A percentile compares a stretch with the other conserved stretches of the same genome.
Conservation (phyloP, 2,797 vertebrate genomes). For the Ptychadena robeensis region DNA sequence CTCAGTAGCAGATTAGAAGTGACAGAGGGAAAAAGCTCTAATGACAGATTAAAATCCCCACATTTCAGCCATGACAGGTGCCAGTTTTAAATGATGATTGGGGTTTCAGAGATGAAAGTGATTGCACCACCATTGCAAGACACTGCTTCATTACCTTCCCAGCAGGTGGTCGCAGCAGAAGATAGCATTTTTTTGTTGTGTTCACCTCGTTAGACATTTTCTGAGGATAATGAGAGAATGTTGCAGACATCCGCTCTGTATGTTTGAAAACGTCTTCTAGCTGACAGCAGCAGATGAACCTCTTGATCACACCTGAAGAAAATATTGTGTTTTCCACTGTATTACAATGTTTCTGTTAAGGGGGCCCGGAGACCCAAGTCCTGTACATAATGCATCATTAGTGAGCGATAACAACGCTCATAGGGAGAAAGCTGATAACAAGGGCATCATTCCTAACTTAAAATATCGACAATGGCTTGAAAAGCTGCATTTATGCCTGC, state of each 20-base stretch:
- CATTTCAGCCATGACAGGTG: conserved; percentile 77
- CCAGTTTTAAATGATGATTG: conserved; percentile 75
- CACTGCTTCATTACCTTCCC: conserved; percentile 77
- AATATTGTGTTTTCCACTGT: conserved; percentile 75
- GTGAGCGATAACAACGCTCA: background rate
- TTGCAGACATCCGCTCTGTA: conserved; percentile 78
- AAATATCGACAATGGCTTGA: background rate
- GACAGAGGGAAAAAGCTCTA: conserved; percentile 62
- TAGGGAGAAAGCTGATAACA: background rate
- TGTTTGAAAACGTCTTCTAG: conserved; percentile 81
- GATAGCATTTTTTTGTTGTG: conserved; percentile 73
- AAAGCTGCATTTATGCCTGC: background rate
- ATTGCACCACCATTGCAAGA: conserved; percentile 71
- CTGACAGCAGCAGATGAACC: conserved; percentile 78
- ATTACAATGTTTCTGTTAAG: conserved; percentile 43
- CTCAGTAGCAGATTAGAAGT: conserved; percentile 25
- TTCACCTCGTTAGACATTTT: conserved; percentile 73
- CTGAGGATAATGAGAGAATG: conserved; percentile 83
- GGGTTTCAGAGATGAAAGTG: conserved; percentile 80
- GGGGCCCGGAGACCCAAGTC: conserved; percentile 10
- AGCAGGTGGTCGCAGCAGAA: conserved; percentile 75
- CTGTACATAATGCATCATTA: conserved; percentile 45
- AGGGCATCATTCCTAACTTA: conserved; percentile 1
- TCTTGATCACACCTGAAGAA: conserved; percentile 84
- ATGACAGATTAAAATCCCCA: conserved; percentile 74